Percentiles rank a stretch among this genome's conserved stretches.
phyloP scores from a whole-genome alignment of 1,140 invertebrate genomes.

The Drosophila oshimai region DNA sequence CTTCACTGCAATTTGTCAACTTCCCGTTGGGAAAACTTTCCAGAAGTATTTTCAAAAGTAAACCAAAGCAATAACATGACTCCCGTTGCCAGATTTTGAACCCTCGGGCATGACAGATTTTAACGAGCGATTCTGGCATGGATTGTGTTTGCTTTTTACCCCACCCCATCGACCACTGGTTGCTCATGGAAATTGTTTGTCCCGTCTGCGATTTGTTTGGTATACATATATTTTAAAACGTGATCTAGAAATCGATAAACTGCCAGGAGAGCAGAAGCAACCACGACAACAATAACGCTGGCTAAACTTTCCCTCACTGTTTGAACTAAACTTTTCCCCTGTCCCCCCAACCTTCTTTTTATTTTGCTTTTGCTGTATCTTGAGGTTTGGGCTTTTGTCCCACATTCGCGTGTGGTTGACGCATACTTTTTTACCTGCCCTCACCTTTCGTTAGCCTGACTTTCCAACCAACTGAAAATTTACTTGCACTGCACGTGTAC shows the following conservation, averaged over 20 bases:
- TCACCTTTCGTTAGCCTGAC: constrained; percentile 34
- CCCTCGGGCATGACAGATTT: constrained; percentile 22
- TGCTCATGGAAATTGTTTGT: constrained; percentile 37
- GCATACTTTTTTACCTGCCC: constrained; percentile 35
- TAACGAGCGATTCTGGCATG: constrained; percentile 12
- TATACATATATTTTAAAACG: constrained; percentile 49
- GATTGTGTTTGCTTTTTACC: not conserved
- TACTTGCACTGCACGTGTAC: constrained; percentile 46
- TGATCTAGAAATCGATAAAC: constrained; percentile 70
- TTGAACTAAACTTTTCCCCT: constrained; percentile 19
- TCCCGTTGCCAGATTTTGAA: constrained; percentile 1
- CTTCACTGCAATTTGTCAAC: not conserved
- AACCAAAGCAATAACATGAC: not conserved
- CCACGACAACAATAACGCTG: constrained; percentile 1
- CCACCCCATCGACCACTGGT: constrained; percentile 10
- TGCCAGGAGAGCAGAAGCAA: constrained; percentile 19
- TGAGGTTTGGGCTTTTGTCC: constrained; percentile 30
- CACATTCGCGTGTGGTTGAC: constrained; percentile 42
- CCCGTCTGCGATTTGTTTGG: constrained; percentile 46
- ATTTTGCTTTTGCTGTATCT: not conserved
- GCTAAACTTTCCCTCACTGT: constrained; percentile 34
- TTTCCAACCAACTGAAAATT: constrained; percentile 68
- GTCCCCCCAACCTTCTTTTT: not conserved
- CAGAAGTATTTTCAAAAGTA: constrained; percentile 1
- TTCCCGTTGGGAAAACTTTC: constrained; percentile 12